These are phyloP conservation scores for Dolichallabes microphthalmus DNA, from an alignment of 2,113 vertebrate genomes.

Conservation along the genomic window DNA sequence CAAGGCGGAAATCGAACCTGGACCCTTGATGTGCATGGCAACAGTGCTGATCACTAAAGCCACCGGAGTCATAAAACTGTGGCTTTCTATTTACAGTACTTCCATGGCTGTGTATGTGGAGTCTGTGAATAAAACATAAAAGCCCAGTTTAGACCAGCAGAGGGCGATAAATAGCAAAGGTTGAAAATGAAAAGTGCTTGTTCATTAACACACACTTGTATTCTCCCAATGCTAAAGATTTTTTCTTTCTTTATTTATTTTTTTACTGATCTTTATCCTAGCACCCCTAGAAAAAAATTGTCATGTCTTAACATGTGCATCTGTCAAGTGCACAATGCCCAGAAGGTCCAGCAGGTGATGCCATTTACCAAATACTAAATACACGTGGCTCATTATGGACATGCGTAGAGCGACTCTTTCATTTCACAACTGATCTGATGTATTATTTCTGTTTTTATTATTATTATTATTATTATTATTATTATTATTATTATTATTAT, in stretches of 20 bases:
- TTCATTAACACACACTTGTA: too few species aligned
- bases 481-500: too few species aligned
- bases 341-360: constrained; percentile 58
- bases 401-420: too few species aligned
- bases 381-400: neutral
- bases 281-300: neutral
- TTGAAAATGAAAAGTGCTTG: too few species aligned
- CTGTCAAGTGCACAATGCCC: neutral
- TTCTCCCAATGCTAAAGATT: neutral
- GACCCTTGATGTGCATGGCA: too few species aligned
- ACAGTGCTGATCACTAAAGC: too few species aligned
- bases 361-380: constrained; percentile 33
- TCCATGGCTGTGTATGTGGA: neutral
- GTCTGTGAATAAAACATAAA: neutral
- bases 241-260: neutral
- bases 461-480: too few species aligned
- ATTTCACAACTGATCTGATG: neutral
- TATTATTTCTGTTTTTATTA: too few species aligned
- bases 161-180: constrained; percentile 34
- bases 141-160: constrained; percentile 33
- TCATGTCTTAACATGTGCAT: neutral
- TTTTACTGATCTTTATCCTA: neutral
- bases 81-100: too few species aligned
- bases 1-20: too few species aligned
- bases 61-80: too few species aligned